Evolutionary conservation across 64 coral and sea anemone genomes (phyloP), one percentile per base, ranked within the genome.

Genomic region (Catalaphyllia jardinei): DNA sequence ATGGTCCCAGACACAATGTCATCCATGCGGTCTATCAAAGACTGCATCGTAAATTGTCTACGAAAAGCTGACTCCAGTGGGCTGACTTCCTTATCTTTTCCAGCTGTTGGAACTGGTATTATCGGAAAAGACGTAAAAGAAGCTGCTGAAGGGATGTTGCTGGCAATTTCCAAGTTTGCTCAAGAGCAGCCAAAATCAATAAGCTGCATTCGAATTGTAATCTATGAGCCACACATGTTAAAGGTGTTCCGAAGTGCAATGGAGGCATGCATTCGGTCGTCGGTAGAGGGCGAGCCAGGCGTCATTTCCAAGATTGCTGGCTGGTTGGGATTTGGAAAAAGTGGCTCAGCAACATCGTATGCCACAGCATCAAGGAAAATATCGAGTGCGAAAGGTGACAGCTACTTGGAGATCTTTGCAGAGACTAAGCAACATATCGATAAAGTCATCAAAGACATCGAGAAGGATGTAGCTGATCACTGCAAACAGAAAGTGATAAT

Each of bases 331-430:
- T 67, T 65, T n/a, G 79, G 60, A 35, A 39, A 64, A 65, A 83
- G 7, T 42, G 19, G 17, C 31, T 67, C 61, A 14, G 10, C 78
- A 11, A 1, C 54, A 1, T 46, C 12, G 9, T 7, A 64, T 39
- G 11, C 79, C 16, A 14, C 1, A 18, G 39, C 20, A 38, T 28
- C 71, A n/a, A 49, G 10, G 28, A 86, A 72, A 19, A 38, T 3
- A 6, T 3, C 20, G 15, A 8, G 14, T 5, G 0, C 72, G 15
- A 18, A 73, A 86, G 63, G 6, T 5, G 6, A 3, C 67, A 87
- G 51, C 84, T 87, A 55, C 64, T 19, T 87, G 13, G 71, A 73
- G 17, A 87, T 87, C 49, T 78, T 88, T 60, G 72, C 59, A 4
- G 59, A 29, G 14, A 24, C 31, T 12, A 65, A 83, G 30, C 16